Conservation (phyloP, 2,113 vertebrate genomes). For the Dunckerocampus dactyliophorus region DNA sequence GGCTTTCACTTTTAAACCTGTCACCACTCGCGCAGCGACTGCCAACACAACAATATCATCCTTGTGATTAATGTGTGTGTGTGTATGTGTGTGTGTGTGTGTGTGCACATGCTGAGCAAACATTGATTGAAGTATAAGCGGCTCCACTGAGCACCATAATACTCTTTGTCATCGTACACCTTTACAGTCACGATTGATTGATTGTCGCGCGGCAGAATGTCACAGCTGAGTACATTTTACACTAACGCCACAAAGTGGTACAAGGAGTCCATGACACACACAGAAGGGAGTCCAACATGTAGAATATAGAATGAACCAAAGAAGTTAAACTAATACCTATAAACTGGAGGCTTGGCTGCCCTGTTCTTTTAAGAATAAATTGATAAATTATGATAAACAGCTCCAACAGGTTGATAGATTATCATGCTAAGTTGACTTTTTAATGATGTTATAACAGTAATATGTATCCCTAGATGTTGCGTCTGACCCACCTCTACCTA, state of each 20-base stretch:
- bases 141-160: not conserved
- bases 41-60: conserved; percentile 32
- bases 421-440: no score
- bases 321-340: no score
- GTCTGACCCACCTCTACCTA: no score
- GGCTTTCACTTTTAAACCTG: conserved; percentile 4
- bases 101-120: conserved; percentile 23
- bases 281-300: no score
- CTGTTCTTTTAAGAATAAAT: no score
- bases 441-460: no score
- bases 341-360: no score
- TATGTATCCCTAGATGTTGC: no score
- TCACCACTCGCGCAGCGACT: conserved; percentile 15
- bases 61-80: not conserved
- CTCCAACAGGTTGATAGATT: no score
- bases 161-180: conserved; percentile 7
- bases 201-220: conserved; percentile 25
- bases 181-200: conserved; percentile 26
- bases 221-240: conserved; percentile 23
- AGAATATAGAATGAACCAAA: not conserved
- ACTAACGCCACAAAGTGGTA: not conserved
- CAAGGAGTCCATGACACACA: not conserved
- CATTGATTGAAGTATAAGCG: conserved; percentile 20
- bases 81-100: not conserved
- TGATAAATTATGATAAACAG: no score